These are phyloP conservation scores for mouse (Mus musculus) DNA, from an alignment of 2,113 vertebrate species.

Conservation along the genomic window DNA sequence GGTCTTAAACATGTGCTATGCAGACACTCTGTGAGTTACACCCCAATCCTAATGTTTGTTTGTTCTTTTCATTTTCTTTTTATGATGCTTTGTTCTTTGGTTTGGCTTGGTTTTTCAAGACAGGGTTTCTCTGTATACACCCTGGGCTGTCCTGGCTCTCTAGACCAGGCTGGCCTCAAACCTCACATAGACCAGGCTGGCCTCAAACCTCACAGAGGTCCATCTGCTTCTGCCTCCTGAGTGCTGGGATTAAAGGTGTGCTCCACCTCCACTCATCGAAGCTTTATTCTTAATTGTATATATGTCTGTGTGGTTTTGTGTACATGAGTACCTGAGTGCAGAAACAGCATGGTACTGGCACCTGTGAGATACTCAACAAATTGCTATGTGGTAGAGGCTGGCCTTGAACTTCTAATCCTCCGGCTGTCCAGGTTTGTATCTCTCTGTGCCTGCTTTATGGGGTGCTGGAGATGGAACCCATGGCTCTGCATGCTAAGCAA, in stretches of 20 bases:
- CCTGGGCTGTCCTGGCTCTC: background rate
- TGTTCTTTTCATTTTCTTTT: background rate
- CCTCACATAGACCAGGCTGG: background rate
- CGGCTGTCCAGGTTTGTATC: background rate
- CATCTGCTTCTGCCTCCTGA: background rate
- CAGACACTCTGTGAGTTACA: background rate
- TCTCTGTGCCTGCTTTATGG: background rate
- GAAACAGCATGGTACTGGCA: background rate
- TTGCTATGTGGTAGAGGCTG: background rate
- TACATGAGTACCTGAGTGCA: background rate
- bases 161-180: background rate
- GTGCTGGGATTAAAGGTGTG: background rate
- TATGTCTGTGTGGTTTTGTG: background rate
- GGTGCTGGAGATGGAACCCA: background rate
- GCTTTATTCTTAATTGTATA: background rate
- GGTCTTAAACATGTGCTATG: background rate
- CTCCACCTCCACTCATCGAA: background rate
- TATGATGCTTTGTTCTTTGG: background rate
- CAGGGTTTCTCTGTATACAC: background rate
- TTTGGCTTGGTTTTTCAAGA: background rate
- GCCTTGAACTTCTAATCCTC: background rate
- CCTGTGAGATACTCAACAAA: background rate
- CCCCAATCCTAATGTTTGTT: background rate
- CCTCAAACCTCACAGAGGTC: background rate
- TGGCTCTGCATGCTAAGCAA: background rate